Conservation (phyloP, 1,140 invertebrate species). For the Zaprionus ornatus region DNA sequence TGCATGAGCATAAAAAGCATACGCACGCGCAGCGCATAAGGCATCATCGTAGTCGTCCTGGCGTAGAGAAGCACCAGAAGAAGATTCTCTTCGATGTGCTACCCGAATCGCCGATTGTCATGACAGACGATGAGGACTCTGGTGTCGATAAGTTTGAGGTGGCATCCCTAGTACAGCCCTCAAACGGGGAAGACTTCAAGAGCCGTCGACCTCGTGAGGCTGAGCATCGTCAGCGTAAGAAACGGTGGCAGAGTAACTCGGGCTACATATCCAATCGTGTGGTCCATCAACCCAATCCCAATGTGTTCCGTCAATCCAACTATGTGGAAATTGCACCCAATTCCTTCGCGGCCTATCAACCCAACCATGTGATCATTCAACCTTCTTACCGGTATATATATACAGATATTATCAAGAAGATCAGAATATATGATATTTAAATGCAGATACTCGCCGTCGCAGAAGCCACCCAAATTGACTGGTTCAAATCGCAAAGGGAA, state of each 20-base stretch:
- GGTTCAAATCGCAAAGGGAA: constrained; percentile 3
- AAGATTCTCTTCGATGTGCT: constrained; percentile 70
- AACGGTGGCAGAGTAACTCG: background rate
- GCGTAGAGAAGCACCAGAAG: constrained; percentile 35
- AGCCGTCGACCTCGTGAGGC: constrained; percentile 57
- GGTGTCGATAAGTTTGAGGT: constrained; percentile 26
- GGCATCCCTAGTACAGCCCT: constrained; percentile 43
- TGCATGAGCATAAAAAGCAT: constrained; percentile 19
- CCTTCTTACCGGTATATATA: too few species aligned
- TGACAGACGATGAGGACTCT: constrained; percentile 37
- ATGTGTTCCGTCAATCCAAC: background rate
- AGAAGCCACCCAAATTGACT: constrained; percentile 16
- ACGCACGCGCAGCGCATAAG: constrained; percentile 26
- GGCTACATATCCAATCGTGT: background rate
- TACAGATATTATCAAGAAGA: too few species aligned
- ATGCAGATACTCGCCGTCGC: constrained; percentile 18
- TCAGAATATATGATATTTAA: too few species aligned
- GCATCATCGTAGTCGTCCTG: constrained; percentile 33
- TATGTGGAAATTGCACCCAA: background rate
- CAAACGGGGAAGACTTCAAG: constrained; percentile 47
- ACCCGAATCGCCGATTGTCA: constrained; percentile 58
- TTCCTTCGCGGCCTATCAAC: background rate
- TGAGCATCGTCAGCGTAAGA: background rate
- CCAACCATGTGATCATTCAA: background rate
- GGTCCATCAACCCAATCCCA: too few species aligned